Percentiles rank a stretch among this genome's conserved stretches.
phyloP scores from a whole-genome alignment of 2,888 invertebrate species.

The Sarcophaga caerulescens region DNA sequence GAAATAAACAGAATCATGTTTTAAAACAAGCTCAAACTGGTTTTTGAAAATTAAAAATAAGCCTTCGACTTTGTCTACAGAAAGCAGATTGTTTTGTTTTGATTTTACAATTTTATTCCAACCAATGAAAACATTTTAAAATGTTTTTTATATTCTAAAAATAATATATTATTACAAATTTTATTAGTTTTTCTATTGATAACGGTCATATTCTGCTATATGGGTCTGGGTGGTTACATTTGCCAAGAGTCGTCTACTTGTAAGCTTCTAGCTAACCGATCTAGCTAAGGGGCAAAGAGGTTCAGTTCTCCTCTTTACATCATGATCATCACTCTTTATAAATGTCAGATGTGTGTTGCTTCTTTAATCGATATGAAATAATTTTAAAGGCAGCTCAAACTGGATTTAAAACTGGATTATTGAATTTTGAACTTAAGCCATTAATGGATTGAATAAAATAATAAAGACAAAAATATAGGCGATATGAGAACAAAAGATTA shows the following conservation, averaged over 20 bases:
- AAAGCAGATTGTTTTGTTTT: constrained; percentile 34
- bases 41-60: constrained; percentile 64
- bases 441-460: constrained; percentile 46
- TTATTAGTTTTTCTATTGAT: constrained; percentile 69
- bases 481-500: constrained; percentile 4
- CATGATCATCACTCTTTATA: constrained; percentile 18
- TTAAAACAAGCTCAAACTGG: constrained; percentile 72
- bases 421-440: constrained; percentile 62
- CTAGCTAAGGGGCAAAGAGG: background rate
- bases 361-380: constrained; percentile 43
- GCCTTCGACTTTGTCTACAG: constrained; percentile 69
- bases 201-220: constrained; percentile 69
- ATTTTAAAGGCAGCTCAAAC: constrained; percentile 45
- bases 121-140: constrained; percentile 29
- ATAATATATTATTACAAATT: constrained; percentile 9
- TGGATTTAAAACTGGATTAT: constrained; percentile 53
- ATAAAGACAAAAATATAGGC: constrained; percentile 22
- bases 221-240: background rate
- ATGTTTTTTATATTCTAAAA: constrained; percentile 9
- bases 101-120: background rate
- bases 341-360: constrained; percentile 51
- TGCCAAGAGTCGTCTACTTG: background rate
- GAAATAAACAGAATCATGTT: constrained; percentile 66
- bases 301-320: background rate
- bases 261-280: background rate